A percentile compares a stretch with the other conserved stretches of the same genome.
These are phyloP conservation scores for Enteromius afrohamiltoni DNA, from an alignment of 2,797 vertebrate species.

Conservation along the genomic window DNA sequence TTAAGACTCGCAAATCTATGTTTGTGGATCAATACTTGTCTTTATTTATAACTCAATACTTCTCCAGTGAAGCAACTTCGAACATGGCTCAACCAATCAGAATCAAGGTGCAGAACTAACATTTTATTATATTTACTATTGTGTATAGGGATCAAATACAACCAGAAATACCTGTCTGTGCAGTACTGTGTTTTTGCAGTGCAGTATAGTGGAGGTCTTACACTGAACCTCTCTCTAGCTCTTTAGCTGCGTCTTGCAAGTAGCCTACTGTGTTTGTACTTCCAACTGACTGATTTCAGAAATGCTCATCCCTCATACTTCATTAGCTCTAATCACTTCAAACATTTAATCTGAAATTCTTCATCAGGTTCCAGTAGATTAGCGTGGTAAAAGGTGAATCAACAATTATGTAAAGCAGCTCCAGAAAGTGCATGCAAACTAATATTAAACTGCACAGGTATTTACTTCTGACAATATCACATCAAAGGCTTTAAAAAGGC, in stretches of 20 bases:
- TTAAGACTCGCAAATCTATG: no score
- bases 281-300: constrained; percentile 21
- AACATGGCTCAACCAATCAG: not conserved
- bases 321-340: constrained; percentile 39
- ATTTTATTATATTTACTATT: no score
- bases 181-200: not conserved
- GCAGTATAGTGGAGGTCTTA: not conserved
- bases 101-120: not conserved
- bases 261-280: constrained; percentile 9
- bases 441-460: constrained; percentile 6
- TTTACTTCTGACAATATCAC: constrained; percentile 8
- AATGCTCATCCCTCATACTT: constrained; percentile 38
- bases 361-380: constrained; percentile 40
- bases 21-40: no score
- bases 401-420: constrained; percentile 41
- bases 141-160: not conserved
- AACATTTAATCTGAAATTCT: constrained; percentile 26
- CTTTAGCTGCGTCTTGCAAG: not conserved
- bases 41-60: not conserved
- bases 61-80: not conserved
- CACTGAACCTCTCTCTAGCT: not conserved
- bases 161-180: not conserved
- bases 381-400: constrained; percentile 43
- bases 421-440: constrained; percentile 4
- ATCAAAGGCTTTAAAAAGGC: not conserved